Conservation (phyloP, 1,140 invertebrate genomes). For the Zaprionus taronus region DNA sequence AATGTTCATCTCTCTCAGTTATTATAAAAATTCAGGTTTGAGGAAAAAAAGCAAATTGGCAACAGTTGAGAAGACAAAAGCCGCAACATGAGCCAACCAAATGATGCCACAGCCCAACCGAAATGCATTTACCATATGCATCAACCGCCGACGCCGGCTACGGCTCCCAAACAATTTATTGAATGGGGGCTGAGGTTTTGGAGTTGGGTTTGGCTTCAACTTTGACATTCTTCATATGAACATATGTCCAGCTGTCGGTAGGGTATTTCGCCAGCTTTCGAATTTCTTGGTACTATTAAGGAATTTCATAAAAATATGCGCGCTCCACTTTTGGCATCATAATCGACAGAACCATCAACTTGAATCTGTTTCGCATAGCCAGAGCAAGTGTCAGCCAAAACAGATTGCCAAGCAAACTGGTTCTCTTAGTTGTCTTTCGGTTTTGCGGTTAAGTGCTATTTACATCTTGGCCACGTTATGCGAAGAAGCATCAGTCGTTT, state of each 20-base stretch:
- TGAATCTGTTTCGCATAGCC: conserved; percentile 46
- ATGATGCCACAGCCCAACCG: conserved; percentile 63
- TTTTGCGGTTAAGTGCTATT: conserved; percentile 60
- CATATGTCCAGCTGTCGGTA: conserved; percentile 2
- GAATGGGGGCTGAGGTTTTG: neutral
- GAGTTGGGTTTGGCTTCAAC: conserved; percentile 48
- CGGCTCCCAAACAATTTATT: conserved; percentile 20
- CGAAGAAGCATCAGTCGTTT: conserved; percentile 26
- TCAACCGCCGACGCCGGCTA: conserved; percentile 22
- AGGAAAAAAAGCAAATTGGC: conserved; percentile 2
- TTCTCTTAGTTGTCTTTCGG: conserved; percentile 43
- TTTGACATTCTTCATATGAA: conserved; percentile 64
- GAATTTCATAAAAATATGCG: conserved; percentile 31
- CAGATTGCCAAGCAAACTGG: conserved; percentile 50
- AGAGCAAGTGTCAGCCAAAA: conserved; percentile 45
- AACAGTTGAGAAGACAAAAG: conserved; percentile 2
- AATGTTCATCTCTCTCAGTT: neutral
- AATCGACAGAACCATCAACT: conserved; percentile 38
- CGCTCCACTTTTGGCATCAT: conserved; percentile 22
- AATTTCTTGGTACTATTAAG: conserved; percentile 27
- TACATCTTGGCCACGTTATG: conserved; percentile 36
- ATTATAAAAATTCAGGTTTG: neutral
- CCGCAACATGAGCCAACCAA: conserved; percentile 47
- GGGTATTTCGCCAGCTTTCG: conserved; percentile 17
- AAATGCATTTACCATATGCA: conserved; percentile 69